Conservation (phyloP, 2,113 vertebrate genomes). For the Bubalus kerabau region DNA sequence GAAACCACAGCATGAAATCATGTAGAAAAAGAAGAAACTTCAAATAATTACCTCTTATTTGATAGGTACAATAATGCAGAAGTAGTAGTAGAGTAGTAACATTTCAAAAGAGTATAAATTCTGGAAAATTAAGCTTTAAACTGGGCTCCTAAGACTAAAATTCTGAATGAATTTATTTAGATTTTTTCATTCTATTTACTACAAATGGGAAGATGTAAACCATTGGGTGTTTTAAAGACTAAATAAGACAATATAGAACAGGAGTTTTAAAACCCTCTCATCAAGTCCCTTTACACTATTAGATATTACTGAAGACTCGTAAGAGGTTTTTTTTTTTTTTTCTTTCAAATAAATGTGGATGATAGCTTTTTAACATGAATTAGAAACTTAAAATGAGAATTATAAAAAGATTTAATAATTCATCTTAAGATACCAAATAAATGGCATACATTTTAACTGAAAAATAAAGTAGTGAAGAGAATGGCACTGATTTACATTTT, state of each 20-base stretch:
- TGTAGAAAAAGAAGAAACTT: not conserved
- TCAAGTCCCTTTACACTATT: not conserved
- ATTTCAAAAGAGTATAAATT: not conserved
- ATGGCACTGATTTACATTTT: not conserved
- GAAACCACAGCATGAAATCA: not conserved
- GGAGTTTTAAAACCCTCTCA: not conserved
- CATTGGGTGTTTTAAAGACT: not conserved
- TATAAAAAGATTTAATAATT: not conserved
- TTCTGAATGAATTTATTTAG: not conserved
- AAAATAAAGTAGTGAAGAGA: not conserved
- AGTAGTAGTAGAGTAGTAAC: not conserved
- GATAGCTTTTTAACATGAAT: not conserved
- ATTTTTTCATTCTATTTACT: not conserved
- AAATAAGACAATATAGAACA: not conserved
- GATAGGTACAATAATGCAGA: not conserved
- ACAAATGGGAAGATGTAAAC: not conserved
- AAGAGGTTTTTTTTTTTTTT: not conserved
- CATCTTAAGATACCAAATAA: not conserved
- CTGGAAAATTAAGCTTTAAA: constrained; percentile 22
- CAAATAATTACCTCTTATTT: not conserved
- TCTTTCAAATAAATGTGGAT: not conserved
- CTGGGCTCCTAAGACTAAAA: not conserved
- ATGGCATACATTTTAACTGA: not conserved
- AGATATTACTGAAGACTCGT: not conserved
- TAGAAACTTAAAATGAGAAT: constrained; percentile 33